These are phyloP conservation scores for Chalcis sispes DNA, from an alignment of 2,888 invertebrate species.

Conservation along the genomic window DNA sequence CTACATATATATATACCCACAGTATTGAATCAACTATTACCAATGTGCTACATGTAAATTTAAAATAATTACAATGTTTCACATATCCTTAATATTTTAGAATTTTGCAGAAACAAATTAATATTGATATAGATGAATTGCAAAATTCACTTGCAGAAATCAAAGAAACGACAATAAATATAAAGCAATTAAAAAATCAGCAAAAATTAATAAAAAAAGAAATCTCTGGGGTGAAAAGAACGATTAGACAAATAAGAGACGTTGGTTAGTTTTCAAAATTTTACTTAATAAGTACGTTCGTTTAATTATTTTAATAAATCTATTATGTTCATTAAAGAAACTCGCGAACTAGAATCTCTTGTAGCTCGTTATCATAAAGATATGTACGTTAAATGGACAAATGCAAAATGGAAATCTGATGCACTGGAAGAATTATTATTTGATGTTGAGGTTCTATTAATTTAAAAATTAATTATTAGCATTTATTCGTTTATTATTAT, in stretches of 20 bases:
- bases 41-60: no score
- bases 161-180: constrained; percentile 64
- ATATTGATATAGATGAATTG: constrained; percentile 67
- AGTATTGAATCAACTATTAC: constrained; percentile 56
- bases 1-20: constrained; percentile 64
- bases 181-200: constrained; percentile 68
- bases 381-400: constrained; percentile 70
- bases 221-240: constrained; percentile 61
- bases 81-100: constrained; percentile 58
- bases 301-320: constrained; percentile 42
- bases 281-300: neutral
- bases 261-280: constrained; percentile 63
- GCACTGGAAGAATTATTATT: constrained; percentile 63
- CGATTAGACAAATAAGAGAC: constrained; percentile 66
- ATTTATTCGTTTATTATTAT: neutral
- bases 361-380: constrained; percentile 70
- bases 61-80: neutral
- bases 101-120: constrained; percentile 64
- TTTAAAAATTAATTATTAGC: neutral
- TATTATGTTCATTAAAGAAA: constrained; percentile 62
- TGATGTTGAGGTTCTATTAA: constrained; percentile 57
- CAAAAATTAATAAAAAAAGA: constrained; percentile 68
- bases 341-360: constrained; percentile 59
- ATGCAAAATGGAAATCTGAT: constrained; percentile 65
- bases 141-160: constrained; percentile 68